Evolutionary conservation across 2,888 invertebrate species (phyloP), one percentile per base, ranked within the genome.

Genomic region (Drosophila austrosaltans): DNA sequence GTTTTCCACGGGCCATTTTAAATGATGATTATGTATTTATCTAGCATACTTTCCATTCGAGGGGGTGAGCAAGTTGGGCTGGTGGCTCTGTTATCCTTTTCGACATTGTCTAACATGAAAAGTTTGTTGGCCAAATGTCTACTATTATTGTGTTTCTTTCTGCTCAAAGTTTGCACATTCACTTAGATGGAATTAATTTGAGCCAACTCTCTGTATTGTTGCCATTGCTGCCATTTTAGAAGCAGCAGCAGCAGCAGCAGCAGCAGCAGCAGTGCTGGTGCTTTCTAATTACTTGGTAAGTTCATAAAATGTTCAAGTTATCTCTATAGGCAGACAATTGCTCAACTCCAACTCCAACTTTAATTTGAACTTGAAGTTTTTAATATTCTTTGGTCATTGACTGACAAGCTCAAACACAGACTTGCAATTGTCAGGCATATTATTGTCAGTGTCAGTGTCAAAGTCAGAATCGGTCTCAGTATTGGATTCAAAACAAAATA

Each of bases 161-260:
- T 25, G 1, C 10, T 48, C 7, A 76, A 87, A 83, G 72, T 87
- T 87, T 79, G 42, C 22, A 65, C 74, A 79, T 87, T 79, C 63
- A 65, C 72, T 53, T 61, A 48, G 65, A 80, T 72, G 72, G 71
- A 72, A 77, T 71, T 77, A 65, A 71, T 80, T 80, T 63, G 16
- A 16, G 20, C 56, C 48, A 66, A 53, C 57, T 67, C 54, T 65
- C 62, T 59, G n/a, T 62, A 61, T 56, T 66, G 63, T 40, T 70
- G 59, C 54, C 25, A 59, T 63, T 59, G 16, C 16, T 60, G 48
- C 57, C 54, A 48, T 25, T 48, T 36, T 36, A 1, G 28, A 32
- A 32, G 36, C 1, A 36, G 36, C 10, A 36, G 36, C 36, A 36
- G 7, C 4, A 28, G 28, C 28, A n/a, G n/a, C 1, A 36, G 36